Evolutionary conservation across 30 jellyfish, hydroid and myxozoan species (phyloP).

Genomic region (Aurelia sp.): DNA sequence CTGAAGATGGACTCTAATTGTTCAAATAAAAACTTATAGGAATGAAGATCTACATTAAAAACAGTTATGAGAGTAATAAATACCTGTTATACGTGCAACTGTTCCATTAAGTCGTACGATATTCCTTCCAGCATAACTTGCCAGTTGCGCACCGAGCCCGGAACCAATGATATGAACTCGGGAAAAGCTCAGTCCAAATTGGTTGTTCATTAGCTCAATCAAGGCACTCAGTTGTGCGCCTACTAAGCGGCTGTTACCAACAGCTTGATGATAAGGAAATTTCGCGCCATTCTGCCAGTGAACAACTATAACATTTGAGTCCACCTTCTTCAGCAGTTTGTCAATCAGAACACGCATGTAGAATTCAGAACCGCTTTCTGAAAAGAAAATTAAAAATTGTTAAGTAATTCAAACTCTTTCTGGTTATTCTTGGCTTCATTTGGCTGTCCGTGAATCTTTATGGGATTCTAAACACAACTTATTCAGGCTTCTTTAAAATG

Average conservation of each 20-base stretch:
- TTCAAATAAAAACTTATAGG: too few species aligned
- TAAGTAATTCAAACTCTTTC: too few species aligned
- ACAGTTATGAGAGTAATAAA: too few species aligned
- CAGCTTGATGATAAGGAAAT: constrained; percentile 91
- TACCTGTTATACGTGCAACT: constrained; percentile 84
- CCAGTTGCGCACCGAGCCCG: constrained; percentile 87
- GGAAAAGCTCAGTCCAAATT: constrained; percentile 61
- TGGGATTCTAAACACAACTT: too few species aligned
- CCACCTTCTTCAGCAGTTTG: constrained; percentile 60
- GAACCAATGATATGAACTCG: constrained; percentile 74
- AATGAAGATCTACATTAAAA: too few species aligned
- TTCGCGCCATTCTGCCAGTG: constrained; percentile 86
- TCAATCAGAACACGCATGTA: constrained; percentile 45
- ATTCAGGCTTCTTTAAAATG: too few species aligned
- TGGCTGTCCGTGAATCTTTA: too few species aligned
- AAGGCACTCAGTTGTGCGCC: constrained; percentile 75
- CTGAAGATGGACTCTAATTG: too few species aligned
- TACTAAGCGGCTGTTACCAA: constrained; percentile 79
- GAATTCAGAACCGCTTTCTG: constrained; percentile 33
- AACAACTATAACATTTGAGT: constrained; percentile 67
- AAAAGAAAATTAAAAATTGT: not conserved
- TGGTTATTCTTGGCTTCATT: too few species aligned
- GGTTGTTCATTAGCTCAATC: constrained; percentile 45
- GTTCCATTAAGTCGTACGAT: constrained; percentile 43
- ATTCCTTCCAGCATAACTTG: constrained; percentile 84